Conservation (phyloP, 2,113 vertebrate genomes). For the Lipophrys pholis region DNA sequence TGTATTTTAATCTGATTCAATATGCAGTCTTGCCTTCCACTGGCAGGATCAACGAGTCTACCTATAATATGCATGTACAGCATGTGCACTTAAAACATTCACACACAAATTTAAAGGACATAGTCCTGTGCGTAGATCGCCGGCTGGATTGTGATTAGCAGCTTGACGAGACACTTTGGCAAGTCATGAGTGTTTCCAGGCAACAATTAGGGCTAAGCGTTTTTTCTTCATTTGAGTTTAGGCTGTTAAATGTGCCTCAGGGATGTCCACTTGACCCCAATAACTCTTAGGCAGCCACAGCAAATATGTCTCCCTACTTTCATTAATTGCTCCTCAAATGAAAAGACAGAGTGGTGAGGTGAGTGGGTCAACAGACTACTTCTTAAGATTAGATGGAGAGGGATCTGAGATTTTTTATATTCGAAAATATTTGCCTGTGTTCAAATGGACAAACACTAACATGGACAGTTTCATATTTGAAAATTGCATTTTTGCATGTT, state of each 20-base stretch:
- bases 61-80: background rate
- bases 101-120: slow-evolving; percentile 20
- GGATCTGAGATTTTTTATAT: slow-evolving; percentile 21
- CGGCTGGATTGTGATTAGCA: slow-evolving; percentile 47
- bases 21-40: background rate
- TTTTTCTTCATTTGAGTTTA: slow-evolving; percentile 74
- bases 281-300: slow-evolving; percentile 47
- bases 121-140: slow-evolving; percentile 6
- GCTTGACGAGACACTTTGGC: slow-evolving; percentile 39
- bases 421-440: slow-evolving; percentile 23
- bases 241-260: slow-evolving; percentile 70
- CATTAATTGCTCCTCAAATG: slow-evolving; percentile 56
- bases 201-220: slow-evolving; percentile 60
- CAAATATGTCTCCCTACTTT: slow-evolving; percentile 59
- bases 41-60: too few relatives aligned
- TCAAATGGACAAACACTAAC: slow-evolving; percentile 3
- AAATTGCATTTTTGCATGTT: background rate
- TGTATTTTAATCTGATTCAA: background rate
- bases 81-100: background rate
- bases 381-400: slow-evolving; percentile 5
- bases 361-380: slow-evolving; percentile 22
- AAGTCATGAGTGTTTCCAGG: slow-evolving; percentile 55
- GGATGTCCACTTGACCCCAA: slow-evolving; percentile 68
- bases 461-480: background rate
- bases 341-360: slow-evolving; percentile 16